Percentiles rank a stretch among this genome's conserved stretches.
phyloP scores from a whole-genome alignment of 2,888 invertebrate species.

The Frankliniella intonsa region DNA sequence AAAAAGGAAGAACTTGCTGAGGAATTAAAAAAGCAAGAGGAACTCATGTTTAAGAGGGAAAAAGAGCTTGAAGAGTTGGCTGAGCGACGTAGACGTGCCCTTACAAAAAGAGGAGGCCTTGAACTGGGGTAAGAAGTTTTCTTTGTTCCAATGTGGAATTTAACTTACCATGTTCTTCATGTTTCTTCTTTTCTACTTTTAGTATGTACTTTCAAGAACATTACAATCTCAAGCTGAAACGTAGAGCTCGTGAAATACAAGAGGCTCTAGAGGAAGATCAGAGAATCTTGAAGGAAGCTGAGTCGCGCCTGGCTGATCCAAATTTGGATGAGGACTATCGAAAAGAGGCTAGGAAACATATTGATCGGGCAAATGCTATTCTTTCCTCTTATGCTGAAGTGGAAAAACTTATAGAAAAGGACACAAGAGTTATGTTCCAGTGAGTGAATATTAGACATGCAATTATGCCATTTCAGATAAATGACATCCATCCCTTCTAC shows the following conservation, averaged over 20 bases:
- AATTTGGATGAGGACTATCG: not conserved
- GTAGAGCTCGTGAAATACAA: not conserved
- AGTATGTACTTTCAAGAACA: constrained; percentile 7
- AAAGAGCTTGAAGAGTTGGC: not conserved
- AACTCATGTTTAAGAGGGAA: not conserved
- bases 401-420: not conserved
- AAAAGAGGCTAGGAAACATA: not conserved
- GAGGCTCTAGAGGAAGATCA: not conserved
- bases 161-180: not conserved
- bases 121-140: not conserved
- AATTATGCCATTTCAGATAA: too few relatives aligned
- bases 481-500: too few relatives aligned
- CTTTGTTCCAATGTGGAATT: not conserved
- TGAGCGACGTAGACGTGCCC: not conserved
- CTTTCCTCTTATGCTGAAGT: not conserved
- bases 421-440: constrained; percentile 1
- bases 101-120: not conserved
- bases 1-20: not conserved
- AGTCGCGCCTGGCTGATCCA: not conserved
- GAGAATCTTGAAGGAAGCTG: not conserved
- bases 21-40: not conserved
- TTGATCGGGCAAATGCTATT: not conserved
- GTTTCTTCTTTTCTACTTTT: not conserved
- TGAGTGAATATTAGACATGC: not conserved
- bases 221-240: not conserved